Conservation (phyloP, 2,888 invertebrate genomes). For the Diogma glabrata region DNA sequence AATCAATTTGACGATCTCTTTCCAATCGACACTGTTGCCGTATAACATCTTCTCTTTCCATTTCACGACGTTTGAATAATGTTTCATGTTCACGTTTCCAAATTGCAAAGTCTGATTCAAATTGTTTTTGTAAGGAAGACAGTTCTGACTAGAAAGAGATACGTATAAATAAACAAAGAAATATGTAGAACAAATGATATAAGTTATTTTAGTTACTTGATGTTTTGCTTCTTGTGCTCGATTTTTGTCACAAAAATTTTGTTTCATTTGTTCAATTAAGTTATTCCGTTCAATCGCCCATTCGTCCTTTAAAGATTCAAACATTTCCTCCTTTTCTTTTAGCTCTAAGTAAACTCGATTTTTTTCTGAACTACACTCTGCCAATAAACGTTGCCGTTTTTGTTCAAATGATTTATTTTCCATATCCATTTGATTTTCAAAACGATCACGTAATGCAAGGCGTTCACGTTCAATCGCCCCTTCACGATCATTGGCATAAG, state of each 20-base stretch:
- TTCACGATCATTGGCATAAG: slow-evolving; percentile 50
- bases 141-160: slow-evolving; percentile 47
- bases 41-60: slow-evolving; percentile 55
- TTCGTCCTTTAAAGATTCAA: slow-evolving; percentile 33
- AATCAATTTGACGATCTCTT: slow-evolving; percentile 66
- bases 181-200: too few relatives aligned
- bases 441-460: slow-evolving; percentile 42
- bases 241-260: slow-evolving; percentile 41
- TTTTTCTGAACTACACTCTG: slow-evolving; percentile 38
- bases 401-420: slow-evolving; percentile 45
- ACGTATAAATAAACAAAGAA: background rate
- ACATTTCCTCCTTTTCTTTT: slow-evolving; percentile 37
- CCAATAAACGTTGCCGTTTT: slow-evolving; percentile 39
- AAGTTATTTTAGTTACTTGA: slow-evolving; percentile 25
- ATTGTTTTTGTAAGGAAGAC: slow-evolving; percentile 43
- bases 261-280: slow-evolving; percentile 37
- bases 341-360: slow-evolving; percentile 36
- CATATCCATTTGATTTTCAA: slow-evolving; percentile 43
- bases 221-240: slow-evolving; percentile 37
- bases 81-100: slow-evolving; percentile 47
- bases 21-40: slow-evolving; percentile 58
- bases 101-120: slow-evolving; percentile 47
- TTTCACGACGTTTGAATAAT: slow-evolving; percentile 38
- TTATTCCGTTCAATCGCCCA: slow-evolving; percentile 37
- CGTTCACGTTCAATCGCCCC: slow-evolving; percentile 48